Base-by-base conservation (phyloP, 2,888 invertebrate species). In the Cryptophagus acutangulus region DNA sequence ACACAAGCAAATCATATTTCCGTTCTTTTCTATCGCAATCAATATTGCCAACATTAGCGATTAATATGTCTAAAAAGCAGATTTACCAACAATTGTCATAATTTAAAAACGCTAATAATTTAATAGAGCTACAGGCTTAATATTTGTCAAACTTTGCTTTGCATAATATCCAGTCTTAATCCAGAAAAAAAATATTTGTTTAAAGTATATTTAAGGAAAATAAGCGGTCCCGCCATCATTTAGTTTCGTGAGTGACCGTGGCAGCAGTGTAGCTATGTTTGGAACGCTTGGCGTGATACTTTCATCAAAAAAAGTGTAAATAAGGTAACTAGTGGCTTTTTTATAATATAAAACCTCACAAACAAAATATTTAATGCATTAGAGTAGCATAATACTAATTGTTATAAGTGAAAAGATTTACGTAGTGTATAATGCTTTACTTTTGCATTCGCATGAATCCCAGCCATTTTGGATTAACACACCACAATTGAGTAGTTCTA, bases 181-280 rank as follows among this genome's bases (percentile, higher is more conserved):
- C 15, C 14, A 30, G 6, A 18, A 16, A 15, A 2, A 18, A 12
- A 20, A 16, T 38, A 2, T 15, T 3, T 24, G 12, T 10, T 16
- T 16, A 17, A 33, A 28, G 25, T 14, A 17, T 25, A 33, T 17
- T 24, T 12, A 38, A 38, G 33, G n/a, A n/a, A n/a, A n/a, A n/a
- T 25, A 12, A 17, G 10, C n/a, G 31, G 53, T 59, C 54, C 51
- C 59, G 59, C 57, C 52, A 54, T 41, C 36, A 36, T 25, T 40
- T 52, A 43, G 44, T 54, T 28, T 20, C 17, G 28, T 26, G 40
- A 43, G 40, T 52, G 33, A 43, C 38, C 51, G 54, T 54, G 53
- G 58, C 60, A 61, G 60, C 58, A 58, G 53, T 43, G 43, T 58
- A 54, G 59, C 50, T 49, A 59, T 61, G 60, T 55, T 56, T 57